Evolutionary conservation across 92 coral and sea anemone genomes (phyloP).

Genomic region (Micromussa lordhowensis): DNA sequence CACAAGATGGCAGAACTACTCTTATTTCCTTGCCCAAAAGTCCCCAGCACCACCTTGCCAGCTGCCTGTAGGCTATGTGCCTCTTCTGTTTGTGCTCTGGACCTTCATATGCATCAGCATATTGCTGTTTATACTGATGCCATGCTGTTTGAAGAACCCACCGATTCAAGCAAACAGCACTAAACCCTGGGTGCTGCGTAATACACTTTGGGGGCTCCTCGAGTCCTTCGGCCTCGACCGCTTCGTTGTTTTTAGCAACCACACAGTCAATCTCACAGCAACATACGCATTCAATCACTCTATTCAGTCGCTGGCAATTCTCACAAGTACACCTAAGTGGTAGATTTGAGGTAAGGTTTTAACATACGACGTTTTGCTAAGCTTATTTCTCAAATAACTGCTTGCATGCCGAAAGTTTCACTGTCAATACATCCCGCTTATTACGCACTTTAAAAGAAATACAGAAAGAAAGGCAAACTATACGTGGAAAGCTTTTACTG

Average conservation of each 20-base stretch:
- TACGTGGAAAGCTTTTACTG: neutral
- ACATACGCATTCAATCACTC: slow-evolving; percentile 23
- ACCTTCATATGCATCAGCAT: slow-evolving; percentile 60
- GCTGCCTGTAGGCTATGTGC: slow-evolving; percentile 61
- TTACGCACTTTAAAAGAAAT: neutral
- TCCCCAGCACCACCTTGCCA: slow-evolving; percentile 70
- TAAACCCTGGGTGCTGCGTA: slow-evolving; percentile 66
- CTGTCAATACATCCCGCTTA: neutral
- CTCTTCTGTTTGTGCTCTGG: slow-evolving; percentile 55
- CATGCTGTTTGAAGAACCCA: no score
- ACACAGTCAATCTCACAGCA: slow-evolving; percentile 27
- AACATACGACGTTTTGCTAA: neutral
- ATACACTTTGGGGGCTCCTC: slow-evolving; percentile 50
- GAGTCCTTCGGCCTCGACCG: slow-evolving; percentile 32
- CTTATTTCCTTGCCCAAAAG: slow-evolving; percentile 69
- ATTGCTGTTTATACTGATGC: slow-evolving; percentile 67
- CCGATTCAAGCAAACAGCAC: slow-evolving; percentile 57
- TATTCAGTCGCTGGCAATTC: slow-evolving; percentile 28
- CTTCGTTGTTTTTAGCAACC: slow-evolving; percentile 13
- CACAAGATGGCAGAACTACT: no score
- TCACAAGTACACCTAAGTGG: slow-evolving; percentile 47
- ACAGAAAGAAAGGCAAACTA: neutral
- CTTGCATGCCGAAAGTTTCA: neutral
- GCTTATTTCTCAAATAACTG: neutral
- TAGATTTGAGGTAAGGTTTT: no score